Percentiles rank a stretch among this genome's conserved stretches.
Evolutionary conservation across 2,113 vertebrate species (phyloP).

Genomic region (Tragulus kanchil): DNA sequence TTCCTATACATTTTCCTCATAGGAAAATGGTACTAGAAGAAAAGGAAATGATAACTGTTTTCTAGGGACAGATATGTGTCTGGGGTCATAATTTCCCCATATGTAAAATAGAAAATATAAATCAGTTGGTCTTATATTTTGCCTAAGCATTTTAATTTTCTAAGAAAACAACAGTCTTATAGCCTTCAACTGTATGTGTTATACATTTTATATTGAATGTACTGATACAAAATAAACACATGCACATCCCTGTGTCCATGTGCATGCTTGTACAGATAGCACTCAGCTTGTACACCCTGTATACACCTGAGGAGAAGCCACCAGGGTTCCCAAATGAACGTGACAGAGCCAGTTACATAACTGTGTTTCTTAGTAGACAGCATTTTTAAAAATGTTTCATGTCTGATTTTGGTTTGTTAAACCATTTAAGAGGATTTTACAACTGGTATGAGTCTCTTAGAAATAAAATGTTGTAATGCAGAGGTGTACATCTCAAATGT

Average conservation of each 20-base stretch:
- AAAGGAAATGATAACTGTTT: neutral
- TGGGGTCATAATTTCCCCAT: neutral
- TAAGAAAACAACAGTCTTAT: neutral
- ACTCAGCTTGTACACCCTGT: neutral
- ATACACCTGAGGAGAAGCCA: neutral
- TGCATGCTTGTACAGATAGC: neutral
- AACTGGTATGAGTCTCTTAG: neutral
- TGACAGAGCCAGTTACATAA: neutral
- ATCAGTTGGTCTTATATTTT: neutral
- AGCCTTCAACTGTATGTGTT: neutral
- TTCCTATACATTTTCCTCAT: neutral
- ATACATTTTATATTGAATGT: neutral
- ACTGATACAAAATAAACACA: neutral
- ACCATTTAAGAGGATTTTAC: neutral
- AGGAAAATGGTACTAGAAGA: neutral
- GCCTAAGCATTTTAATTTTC: neutral
- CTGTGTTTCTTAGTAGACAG: neutral
- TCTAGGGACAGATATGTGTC: neutral
- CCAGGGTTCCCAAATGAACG: neutral
- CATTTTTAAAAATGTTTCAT: too few species aligned
- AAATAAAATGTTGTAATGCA: neutral
- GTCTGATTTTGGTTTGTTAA: neutral
- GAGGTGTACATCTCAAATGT: neutral
- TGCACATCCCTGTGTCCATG: fast-evolving
- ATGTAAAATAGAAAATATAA: neutral